Conservation (phyloP, 2,797 vertebrate species). For the Chanos chanos region DNA sequence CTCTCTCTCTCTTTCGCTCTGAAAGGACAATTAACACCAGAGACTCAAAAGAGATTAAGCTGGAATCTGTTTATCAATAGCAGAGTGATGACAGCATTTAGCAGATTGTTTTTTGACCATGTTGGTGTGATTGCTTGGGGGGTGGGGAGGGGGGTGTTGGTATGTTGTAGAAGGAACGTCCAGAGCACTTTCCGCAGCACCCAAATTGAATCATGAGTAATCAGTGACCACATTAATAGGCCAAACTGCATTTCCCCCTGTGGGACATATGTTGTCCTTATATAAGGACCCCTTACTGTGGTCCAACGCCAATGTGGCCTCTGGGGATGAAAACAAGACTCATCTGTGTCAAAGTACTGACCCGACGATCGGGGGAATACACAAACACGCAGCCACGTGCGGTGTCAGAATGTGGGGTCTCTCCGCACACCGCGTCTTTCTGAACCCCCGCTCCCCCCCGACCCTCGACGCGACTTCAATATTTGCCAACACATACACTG, state of each 20-base stretch:
- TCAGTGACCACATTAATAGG: constrained; percentile 54
- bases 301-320: constrained; percentile 45
- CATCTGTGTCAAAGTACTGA: too few relatives aligned
- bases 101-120: neutral
- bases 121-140: neutral
- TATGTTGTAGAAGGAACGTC: too few relatives aligned
- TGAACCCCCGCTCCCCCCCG: too few relatives aligned
- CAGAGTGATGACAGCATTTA: neutral
- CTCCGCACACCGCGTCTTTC: too few relatives aligned
- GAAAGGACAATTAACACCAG: constrained; percentile 26
- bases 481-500: too few relatives aligned
- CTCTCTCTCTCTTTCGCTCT: constrained; percentile 40
- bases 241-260: constrained; percentile 55
- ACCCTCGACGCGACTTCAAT: too few relatives aligned
- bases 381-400: too few relatives aligned
- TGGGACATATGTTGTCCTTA: constrained; percentile 56
- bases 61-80: constrained; percentile 36
- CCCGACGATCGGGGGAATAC: too few relatives aligned
- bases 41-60: neutral
- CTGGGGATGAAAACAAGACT: constrained; percentile 23
- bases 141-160: too few relatives aligned
- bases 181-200: neutral
- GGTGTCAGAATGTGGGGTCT: too few relatives aligned
- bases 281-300: constrained; percentile 56
- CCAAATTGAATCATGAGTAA: constrained; percentile 15